phyloP scores from a whole-genome alignment of 2,888 invertebrate genomes.

The Acrobasis suavella region DNA sequence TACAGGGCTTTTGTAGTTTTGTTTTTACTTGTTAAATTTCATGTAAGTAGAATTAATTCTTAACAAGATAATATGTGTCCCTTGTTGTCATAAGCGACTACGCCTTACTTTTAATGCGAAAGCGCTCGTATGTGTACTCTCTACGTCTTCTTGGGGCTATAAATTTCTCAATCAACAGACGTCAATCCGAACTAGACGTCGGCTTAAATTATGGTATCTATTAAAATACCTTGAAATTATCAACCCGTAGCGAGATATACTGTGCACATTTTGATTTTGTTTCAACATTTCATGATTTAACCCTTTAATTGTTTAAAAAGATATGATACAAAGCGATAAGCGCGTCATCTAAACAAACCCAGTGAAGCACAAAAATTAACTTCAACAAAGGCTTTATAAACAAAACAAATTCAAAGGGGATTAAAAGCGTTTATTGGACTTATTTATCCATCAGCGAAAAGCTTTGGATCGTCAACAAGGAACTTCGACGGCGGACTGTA shows the following conservation, averaged over 20 bases:
- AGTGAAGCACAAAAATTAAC: constrained; percentile 9
- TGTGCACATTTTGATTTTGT: too few relatives aligned
- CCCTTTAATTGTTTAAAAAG: neutral
- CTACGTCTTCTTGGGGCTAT: too few relatives aligned
- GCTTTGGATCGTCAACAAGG: constrained; percentile 18
- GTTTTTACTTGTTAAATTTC: too few relatives aligned
- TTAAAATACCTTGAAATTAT: too few relatives aligned
- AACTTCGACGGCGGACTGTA: constrained; percentile 6
- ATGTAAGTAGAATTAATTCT: neutral
- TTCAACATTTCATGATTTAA: neutral
- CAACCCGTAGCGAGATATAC: too few relatives aligned
- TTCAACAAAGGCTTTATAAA: constrained; percentile 3
- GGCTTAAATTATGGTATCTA: too few relatives aligned
- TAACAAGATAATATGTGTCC: neutral
- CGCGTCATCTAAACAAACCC: constrained; percentile 11
- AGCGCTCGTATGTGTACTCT: too few relatives aligned
- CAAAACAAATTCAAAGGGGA: constrained; percentile 10
- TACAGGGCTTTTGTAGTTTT: too few relatives aligned
- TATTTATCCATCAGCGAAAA: constrained; percentile 20
- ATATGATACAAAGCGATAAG: neutral
- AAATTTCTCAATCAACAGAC: too few relatives aligned
- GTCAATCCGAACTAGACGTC: too few relatives aligned
- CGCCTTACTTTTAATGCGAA: too few relatives aligned
- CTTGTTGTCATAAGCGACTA: too few relatives aligned
- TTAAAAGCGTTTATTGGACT: constrained; percentile 20